phyloP scores from a whole-genome alignment of 2,113 vertebrate species.

The Gymnocephalus cernua region DNA sequence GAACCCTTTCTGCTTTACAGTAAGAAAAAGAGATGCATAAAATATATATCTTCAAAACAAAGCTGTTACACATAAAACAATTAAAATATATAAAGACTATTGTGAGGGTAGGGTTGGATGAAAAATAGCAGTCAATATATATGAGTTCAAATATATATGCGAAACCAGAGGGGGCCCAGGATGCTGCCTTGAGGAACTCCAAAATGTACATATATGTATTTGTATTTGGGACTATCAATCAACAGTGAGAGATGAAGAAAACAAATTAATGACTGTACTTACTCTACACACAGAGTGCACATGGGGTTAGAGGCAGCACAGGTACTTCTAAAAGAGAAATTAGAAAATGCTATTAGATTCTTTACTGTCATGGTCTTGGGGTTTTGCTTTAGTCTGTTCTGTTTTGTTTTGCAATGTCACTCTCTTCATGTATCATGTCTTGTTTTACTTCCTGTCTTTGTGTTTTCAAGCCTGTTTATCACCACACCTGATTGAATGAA shows the following conservation, averaged over 20 bases:
- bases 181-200: conserved; percentile 27
- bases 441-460: too few relatives aligned
- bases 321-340: background rate
- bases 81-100: background rate
- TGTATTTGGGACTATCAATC: background rate
- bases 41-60: background rate
- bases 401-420: too few relatives aligned
- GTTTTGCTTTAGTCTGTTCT: too few relatives aligned
- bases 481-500: too few relatives aligned
- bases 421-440: too few relatives aligned
- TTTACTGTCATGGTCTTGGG: too few relatives aligned
- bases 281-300: background rate
- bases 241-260: background rate
- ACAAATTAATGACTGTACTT: background rate
- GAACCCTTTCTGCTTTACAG: background rate
- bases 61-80: background rate
- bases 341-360: background rate
- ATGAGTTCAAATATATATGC: background rate
- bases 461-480: too few relatives aligned
- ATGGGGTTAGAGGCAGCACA: accelerated
- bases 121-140: background rate
- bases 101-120: background rate
- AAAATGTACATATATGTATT: background rate
- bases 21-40: background rate
- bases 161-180: background rate